Evolutionary conservation across 2,113 vertebrate genomes (phyloP), one percentile per base, ranked within the genome.

Genomic region (Dicerorhinus sumatrensis): DNA sequence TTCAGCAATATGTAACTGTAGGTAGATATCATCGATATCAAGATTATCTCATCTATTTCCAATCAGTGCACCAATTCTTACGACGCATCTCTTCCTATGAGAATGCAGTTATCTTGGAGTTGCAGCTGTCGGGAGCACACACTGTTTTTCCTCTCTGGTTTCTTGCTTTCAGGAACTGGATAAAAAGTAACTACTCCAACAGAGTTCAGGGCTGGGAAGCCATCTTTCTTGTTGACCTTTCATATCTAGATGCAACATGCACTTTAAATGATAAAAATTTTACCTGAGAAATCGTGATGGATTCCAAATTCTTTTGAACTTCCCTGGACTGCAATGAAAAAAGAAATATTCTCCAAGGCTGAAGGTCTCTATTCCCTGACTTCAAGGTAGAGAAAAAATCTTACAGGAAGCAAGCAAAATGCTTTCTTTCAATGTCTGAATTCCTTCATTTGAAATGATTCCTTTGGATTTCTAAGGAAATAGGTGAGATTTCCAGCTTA

Each of bases 151-250:
- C 33, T 6, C 27, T 76, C 48, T 33, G 62, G 60, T 42, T 73
- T n/a, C 75, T 88, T 54, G 27, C 48, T 89, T 92, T 91, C 48
- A 91, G 87, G 17, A 86, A 69, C 77, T n/a, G 1, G 33, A 20
- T 82, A 51, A 73, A 65, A 72, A 54, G 29, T 17, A 54, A 58
- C 4, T 31, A 11, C 29, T 81, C 42, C 33, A 65, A 65, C 72
- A 54, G 13, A 46, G 23, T 42, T 13, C 33, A 91, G 60, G 11
- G 14, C 69, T 42, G 4, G 31, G 62, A 91, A 89, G 33, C 8
- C 65, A 54, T 48, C 54, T 82, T 95, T 83, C n/a, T 69, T 16
- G n/a, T 36, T 92, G 77, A 97, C 48, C 89, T 96, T 95, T 85
- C 58, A 10, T 93, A 77, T 81, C 60, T 48, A 65, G 18, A 69